A percentile compares a stretch with the other conserved stretches of the same genome.
These are phyloP conservation scores for Oreochromis aureus DNA, from an alignment of 2,113 vertebrate species.

Conservation along the genomic window DNA sequence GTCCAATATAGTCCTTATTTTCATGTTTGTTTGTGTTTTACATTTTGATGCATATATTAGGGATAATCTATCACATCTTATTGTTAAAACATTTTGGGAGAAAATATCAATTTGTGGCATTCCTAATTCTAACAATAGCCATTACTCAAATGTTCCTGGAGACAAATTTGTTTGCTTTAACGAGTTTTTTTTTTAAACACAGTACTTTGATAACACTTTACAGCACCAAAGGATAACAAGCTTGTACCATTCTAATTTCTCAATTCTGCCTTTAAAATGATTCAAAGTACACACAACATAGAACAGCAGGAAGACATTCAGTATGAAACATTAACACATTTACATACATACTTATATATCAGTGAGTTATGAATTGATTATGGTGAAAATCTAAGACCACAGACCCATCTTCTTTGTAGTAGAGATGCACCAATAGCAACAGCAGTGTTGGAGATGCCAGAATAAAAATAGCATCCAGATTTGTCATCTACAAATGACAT, in stretches of 20 bases:
- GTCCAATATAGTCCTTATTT: not conserved
- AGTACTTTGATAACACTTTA: not conserved
- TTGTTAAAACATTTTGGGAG: not conserved
- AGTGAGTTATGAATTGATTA: constrained; percentile 12
- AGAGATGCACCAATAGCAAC: constrained; percentile 16
- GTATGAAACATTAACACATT: constrained; percentile 48
- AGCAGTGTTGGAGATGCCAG: not conserved
- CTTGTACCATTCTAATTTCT: not conserved
- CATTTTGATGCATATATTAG: not conserved
- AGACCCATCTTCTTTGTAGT: not conserved
- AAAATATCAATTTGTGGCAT: not conserved
- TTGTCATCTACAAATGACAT: not conserved
- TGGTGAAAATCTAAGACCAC: constrained; percentile 12
- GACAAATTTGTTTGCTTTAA: not conserved
- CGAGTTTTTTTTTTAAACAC: not conserved
- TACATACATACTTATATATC: constrained; percentile 47
- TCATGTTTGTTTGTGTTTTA: not conserved
- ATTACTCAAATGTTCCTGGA: not conserved
- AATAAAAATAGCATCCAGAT: not conserved
- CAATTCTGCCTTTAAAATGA: not conserved
- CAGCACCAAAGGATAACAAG: not conserved
- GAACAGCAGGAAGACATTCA: constrained; percentile 58
- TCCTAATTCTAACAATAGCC: not conserved
- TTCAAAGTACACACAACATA: constrained; percentile 25
- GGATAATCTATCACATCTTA: not conserved